Evolutionary conservation across 2,797 vertebrate species (phyloP).

Genomic region (Enteromius unitaeniatus): DNA sequence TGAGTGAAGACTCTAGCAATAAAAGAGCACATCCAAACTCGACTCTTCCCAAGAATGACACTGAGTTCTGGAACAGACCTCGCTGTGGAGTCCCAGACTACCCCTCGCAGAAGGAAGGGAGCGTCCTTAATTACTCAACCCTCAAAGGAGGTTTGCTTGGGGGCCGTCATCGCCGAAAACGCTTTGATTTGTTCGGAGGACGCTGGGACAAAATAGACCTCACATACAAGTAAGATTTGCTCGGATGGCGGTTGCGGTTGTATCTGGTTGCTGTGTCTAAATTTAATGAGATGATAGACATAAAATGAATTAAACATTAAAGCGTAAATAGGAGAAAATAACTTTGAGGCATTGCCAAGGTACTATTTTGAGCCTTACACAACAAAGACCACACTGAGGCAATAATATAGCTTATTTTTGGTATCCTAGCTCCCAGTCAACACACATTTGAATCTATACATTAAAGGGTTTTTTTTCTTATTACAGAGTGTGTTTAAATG

Average conservation of each 20-base stretch:
- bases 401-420: conserved; percentile 12
- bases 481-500: background rate
- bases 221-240: conserved; percentile 85
- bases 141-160: conserved; percentile 43
- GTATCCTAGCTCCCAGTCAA: conserved; percentile 19
- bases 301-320: conserved; percentile 34
- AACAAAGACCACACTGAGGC: conserved; percentile 21
- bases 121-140: background rate
- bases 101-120: conserved; percentile 1
- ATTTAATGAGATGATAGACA: conserved; percentile 7
- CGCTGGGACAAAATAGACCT: conserved; percentile 90
- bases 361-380: conserved; percentile 33
- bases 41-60: conserved; percentile 34
- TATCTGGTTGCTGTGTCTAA: conserved; percentile 2
- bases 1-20: conserved; percentile 31
- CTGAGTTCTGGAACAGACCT: conserved; percentile 67
- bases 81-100: conserved; percentile 83
- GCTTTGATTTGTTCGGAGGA: conserved; percentile 84
- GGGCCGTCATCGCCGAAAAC: conserved; percentile 79
- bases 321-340: conserved; percentile 6
- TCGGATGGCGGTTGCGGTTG: background rate
- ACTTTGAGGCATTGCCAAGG: conserved; percentile 21
- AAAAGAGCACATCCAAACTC: background rate
- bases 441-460: conserved; percentile 31
- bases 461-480: background rate